A percentile compares a stretch with the other conserved stretches of the same genome.
These are phyloP conservation scores for Pammene aurita DNA, from an alignment of 2,888 invertebrate genomes.

Conservation along the genomic window DNA sequence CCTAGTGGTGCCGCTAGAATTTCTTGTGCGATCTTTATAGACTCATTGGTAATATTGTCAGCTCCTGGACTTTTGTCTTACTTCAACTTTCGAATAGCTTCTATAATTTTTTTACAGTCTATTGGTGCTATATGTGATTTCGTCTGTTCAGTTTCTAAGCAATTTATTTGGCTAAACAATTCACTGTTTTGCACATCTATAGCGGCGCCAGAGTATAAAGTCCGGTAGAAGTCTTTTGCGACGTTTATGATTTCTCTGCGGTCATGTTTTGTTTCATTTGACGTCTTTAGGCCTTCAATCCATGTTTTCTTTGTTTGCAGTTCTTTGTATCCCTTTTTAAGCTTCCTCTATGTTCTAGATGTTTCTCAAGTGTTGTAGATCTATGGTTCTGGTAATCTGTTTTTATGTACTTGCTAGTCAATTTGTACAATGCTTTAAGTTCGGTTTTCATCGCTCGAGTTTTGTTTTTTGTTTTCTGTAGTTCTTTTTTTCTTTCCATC, in stretches of 20 bases:
- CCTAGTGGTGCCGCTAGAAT: too few species aligned
- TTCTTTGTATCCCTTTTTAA: background rate
- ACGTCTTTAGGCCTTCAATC: background rate
- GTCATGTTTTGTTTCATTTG: background rate
- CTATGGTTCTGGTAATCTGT: too few species aligned
- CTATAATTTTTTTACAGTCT: background rate
- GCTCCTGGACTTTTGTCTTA: background rate
- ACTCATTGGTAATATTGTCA: too few species aligned
- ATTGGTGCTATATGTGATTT: background rate
- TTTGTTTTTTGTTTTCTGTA: too few species aligned
- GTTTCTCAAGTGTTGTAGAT: too few species aligned
- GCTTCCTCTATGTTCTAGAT: background rate
- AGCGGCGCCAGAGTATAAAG: background rate
- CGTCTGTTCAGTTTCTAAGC: background rate
- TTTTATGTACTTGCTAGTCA: too few species aligned
- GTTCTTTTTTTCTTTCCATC: too few species aligned
- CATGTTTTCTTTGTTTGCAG: background rate
- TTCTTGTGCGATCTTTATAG: too few species aligned
- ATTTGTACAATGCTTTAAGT: too few species aligned
- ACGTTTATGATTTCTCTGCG: too few species aligned
- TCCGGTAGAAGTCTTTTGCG: too few species aligned
- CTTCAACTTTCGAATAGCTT: background rate
- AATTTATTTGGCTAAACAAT: background rate
- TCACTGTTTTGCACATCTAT: background rate
- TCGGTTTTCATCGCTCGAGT: too few species aligned